Evolutionary conservation across 2,113 vertebrate genomes (phyloP), one percentile per base, ranked within the genome.

Genomic region (Xenotilapia flavipinnis): DNA sequence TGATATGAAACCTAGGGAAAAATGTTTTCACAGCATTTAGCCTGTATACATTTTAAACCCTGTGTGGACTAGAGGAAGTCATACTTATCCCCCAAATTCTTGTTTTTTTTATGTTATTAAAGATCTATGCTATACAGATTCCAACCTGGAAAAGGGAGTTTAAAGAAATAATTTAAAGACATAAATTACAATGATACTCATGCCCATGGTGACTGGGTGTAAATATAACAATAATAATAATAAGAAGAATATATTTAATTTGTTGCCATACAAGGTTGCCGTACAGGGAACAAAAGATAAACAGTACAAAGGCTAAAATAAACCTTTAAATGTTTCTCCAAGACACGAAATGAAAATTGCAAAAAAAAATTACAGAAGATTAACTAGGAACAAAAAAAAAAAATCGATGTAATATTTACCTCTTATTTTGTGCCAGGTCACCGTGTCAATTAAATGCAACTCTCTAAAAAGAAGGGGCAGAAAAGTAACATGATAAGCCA

Each of bases 361-460:
- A 62, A 60, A 47, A 9, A 68, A n/a, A 49, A 31, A 49, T 7
- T 47, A 49, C 26, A 77, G 14, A 77, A 31, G 28, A 49, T 75
- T 28, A 75, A 42, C 38, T 14, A 42, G 38, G 12, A 77, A 54
- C 17, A 54, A 36, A 79, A 36, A 31, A 26, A 26, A n/a, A 38
- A 6, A 14, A 3, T 9, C 6, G 2, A 77, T 36, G 8, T 23
- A 47, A 77, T 45, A 51, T 54, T 93, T 92, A 98, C 98, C 98
- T 98, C 98, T 95, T 94, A 98, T 98, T 94, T 97, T 98, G 90
- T 98, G 96, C 98, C 98, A 98, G 75, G 97, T 98, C 85, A 96
- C 96, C 0, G 95, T 96, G 85, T 98, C 98, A 83, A 98, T 97
- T 95, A 98, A 96, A 92, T 98, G 98, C 93, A 98, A 93, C 90